Conservation (phyloP, 2,113 vertebrate species). For the Indicator maculatus region DNA sequence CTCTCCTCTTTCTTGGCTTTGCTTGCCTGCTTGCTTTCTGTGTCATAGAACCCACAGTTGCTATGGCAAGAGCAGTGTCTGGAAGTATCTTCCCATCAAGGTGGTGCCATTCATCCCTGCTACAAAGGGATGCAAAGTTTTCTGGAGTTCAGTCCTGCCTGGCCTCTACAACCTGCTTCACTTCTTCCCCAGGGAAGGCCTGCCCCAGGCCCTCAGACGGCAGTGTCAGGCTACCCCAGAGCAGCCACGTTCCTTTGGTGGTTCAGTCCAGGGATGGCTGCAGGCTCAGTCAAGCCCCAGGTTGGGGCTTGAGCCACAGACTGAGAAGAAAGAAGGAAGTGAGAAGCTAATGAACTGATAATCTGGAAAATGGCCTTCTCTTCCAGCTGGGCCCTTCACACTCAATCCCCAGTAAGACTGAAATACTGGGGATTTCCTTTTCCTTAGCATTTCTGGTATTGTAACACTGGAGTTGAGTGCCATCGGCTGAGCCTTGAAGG, state of each 20-base stretch:
- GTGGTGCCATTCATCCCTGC: background rate
- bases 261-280: background rate
- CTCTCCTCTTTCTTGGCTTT: background rate
- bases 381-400: background rate
- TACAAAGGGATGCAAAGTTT: background rate
- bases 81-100: background rate
- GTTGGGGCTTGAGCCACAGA: background rate
- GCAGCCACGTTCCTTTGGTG: background rate
- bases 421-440: background rate
- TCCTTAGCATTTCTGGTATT: background rate
- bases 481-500: background rate
- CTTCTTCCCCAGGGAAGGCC: background rate
- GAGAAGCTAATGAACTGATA: background rate
- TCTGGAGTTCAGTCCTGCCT: accelerated
- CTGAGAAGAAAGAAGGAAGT: background rate
- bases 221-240: accelerated
- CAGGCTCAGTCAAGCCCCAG: background rate
- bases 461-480: background rate
- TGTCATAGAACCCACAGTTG: background rate
- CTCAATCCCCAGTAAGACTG: background rate
- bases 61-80: background rate
- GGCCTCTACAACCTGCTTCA: accelerated
- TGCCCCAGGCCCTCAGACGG: accelerated
- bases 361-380: background rate
- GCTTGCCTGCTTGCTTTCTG: background rate